phyloP scores from a whole-genome alignment of 2,888 invertebrate species.

The Tenthredo notha region DNA sequence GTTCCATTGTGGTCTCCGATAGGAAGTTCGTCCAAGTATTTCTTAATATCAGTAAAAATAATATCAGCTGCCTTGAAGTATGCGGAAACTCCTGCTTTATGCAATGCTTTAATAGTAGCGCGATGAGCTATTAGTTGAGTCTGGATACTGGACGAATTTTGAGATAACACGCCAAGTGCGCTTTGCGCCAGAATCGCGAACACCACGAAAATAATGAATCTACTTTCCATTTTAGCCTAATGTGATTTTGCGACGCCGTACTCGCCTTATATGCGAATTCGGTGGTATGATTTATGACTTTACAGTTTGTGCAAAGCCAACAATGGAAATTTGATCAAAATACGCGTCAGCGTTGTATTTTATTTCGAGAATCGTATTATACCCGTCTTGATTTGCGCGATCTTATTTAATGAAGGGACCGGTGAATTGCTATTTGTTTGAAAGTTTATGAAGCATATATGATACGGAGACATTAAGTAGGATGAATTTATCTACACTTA shows the following conservation, averaged over 20 bases:
- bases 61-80: background rate
- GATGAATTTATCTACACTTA: no score
- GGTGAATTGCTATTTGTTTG: no score
- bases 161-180: background rate
- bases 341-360: no score
- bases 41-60: background rate
- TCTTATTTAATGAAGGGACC: no score
- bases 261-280: background rate
- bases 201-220: background rate
- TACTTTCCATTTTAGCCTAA: background rate
- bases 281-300: background rate
- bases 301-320: no score
- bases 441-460: no score
- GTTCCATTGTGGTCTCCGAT: background rate
- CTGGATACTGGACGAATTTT: no score
- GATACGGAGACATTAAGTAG: no score
- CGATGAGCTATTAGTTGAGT: background rate
- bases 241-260: background rate
- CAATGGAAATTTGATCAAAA: no score
- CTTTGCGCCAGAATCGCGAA: background rate
- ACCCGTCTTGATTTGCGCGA: no score
- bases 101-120: background rate
- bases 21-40: background rate
- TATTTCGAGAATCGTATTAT: no score
- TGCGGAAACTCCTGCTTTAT: background rate